A percentile compares a stretch with the other conserved stretches of the same genome.
These are phyloP conservation scores for Corbicula japonica DNA, from an alignment of 2,888 invertebrate genomes.

Conservation along the genomic window DNA sequence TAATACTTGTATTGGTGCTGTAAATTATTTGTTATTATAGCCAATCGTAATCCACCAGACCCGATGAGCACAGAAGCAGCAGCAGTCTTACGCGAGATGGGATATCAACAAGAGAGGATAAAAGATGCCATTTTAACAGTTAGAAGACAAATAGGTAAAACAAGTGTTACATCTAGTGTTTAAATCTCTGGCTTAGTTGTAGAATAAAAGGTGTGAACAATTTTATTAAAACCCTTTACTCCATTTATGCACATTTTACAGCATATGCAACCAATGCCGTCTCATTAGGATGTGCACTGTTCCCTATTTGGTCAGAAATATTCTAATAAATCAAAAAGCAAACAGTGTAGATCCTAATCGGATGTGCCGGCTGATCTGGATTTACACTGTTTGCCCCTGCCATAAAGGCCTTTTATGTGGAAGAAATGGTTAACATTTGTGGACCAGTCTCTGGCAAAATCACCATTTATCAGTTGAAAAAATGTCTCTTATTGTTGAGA, in stretches of 20 bases:
- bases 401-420: too few relatives aligned
- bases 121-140: conserved; percentile 42
- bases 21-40: too few relatives aligned
- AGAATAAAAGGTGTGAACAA: neutral
- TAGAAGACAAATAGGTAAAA: conserved; percentile 36
- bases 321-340: neutral
- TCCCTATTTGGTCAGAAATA: neutral
- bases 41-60: conserved; percentile 29
- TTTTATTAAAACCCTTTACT: neutral
- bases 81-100: conserved; percentile 35
- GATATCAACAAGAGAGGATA: conserved; percentile 20
- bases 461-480: too few relatives aligned
- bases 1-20: too few relatives aligned
- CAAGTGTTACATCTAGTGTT: too few relatives aligned
- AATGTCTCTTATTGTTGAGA: too few relatives aligned
- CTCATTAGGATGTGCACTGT: neutral
- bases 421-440: too few relatives aligned
- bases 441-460: too few relatives aligned
- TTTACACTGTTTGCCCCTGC: too few relatives aligned
- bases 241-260: neutral
- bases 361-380: too few relatives aligned
- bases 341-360: too few relatives aligned
- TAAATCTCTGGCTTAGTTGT: neutral
- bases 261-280: neutral
- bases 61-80: conserved; percentile 36